A percentile compares a stretch with the other conserved stretches of the same genome.
Evolutionary conservation across 37 sponge, comb jelly and placozoan genomes (phyloP).

Genomic region (Petrosia ficiformis): DNA sequence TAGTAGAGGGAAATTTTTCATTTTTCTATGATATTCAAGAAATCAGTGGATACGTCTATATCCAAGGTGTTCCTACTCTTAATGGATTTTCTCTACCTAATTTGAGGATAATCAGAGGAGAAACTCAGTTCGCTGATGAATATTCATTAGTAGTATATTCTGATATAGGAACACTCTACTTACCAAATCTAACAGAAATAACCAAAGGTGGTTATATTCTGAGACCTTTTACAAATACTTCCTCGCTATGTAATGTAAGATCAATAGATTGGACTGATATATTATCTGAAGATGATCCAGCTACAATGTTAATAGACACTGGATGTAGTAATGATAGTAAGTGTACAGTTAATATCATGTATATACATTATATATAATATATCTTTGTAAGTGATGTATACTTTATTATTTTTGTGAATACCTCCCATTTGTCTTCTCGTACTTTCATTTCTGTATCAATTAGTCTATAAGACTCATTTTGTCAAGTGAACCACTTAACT

Average conservation of each 20-base stretch:
- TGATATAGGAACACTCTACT: constrained; percentile 12
- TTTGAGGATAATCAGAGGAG: constrained; percentile 51
- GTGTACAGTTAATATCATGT: too few relatives aligned
- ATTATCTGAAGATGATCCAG: neutral
- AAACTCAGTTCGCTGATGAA: neutral
- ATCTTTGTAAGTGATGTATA: too few relatives aligned
- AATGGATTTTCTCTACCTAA: constrained; percentile 48
- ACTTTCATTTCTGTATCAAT: too few relatives aligned
- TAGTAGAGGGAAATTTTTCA: constrained; percentile 48
- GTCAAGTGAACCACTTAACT: too few relatives aligned
- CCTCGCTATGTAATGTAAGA: constrained; percentile 23
- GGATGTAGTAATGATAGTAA: neutral
- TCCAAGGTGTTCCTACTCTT: constrained; percentile 14
- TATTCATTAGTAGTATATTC: constrained; percentile 1
- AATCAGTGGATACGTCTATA: constrained; percentile 22
- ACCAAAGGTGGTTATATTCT: constrained; percentile 28
- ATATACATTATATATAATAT: too few relatives aligned
- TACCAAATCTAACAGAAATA: constrained; percentile 61
- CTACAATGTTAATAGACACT: neutral
- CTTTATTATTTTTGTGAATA: too few relatives aligned
- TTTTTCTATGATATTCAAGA: constrained; percentile 52
- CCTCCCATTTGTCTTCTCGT: too few relatives aligned
- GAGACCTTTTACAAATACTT: neutral
- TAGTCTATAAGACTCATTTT: too few relatives aligned
- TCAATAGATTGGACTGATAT: constrained; percentile 67